phyloP scores from a whole-genome alignment of 2,888 invertebrate genomes.

The Spilarctia lutea region DNA sequence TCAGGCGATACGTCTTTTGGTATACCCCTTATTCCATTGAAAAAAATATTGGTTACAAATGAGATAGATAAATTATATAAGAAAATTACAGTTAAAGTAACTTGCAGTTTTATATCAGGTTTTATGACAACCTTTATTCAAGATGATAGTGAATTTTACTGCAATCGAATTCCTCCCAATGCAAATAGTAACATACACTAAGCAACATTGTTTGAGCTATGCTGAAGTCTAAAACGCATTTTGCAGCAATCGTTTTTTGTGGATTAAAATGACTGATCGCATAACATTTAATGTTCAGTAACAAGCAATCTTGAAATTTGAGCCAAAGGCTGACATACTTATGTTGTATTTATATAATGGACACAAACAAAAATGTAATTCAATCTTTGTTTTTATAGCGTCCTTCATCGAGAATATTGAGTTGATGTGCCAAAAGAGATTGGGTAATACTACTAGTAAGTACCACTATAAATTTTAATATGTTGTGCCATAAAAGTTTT shows the following conservation, averaged over 20 bases:
- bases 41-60: too few species aligned
- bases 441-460: background rate
- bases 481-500: slow-evolving; percentile 6
- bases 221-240: too few species aligned
- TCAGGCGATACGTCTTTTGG: too few species aligned
- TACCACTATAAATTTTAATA: slow-evolving; percentile 1
- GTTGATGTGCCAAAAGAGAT: background rate
- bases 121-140: too few species aligned
- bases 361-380: background rate
- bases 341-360: background rate
- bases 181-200: too few species aligned
- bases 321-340: background rate
- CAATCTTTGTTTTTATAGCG: background rate
- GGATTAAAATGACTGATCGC: background rate
- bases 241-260: background rate
- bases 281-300: background rate
- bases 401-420: background rate
- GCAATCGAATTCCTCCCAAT: too few species aligned
- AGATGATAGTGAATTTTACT: too few species aligned
- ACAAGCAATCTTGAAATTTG: background rate
- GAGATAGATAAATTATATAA: too few species aligned
- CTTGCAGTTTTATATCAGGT: too few species aligned
- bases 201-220: too few species aligned
- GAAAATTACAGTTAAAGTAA: too few species aligned
- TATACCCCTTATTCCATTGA: too few species aligned